Evolutionary conservation across 2,797 vertebrate species (phyloP), one percentile per base, ranked within the genome.

Genomic region (Sternarchorhynchus goeldii): DNA sequence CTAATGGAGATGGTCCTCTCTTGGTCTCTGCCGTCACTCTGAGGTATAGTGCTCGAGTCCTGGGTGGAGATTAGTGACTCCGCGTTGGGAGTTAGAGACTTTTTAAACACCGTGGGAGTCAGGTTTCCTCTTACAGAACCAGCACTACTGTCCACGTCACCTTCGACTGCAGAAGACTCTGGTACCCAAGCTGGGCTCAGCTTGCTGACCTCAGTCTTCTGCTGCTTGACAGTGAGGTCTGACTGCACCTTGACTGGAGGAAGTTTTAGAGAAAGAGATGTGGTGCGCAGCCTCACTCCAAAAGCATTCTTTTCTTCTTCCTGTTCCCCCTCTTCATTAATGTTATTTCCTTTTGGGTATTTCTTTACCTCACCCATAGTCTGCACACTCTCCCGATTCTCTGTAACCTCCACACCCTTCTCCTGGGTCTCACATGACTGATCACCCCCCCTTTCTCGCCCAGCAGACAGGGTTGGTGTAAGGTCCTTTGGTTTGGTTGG

Each of bases 201-300:
- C 0, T 21, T 20, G 45, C 45, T 70, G 80, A 91, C 76, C 76
- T 95, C 95, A 0, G 90, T 88, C 45, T 92, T 92, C 77, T 90
- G 86, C 64, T 88, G 89, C 86, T 94, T 94, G 53, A 83, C 89
- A 57, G 85, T 92, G 21, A 86, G 81, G 55, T 92, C 92, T 10
- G 85, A 72, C 6, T 84, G 82, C 2, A 85, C 65, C 16, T 82
- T 82, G 0, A 93, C 93, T 53, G 85, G 56, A 17, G 86, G 90
- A 3, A 90, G 88, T 87, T 87, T 95, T 56, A 93, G 75, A 0
- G 94, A 95, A 63, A 93, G 90, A 1, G 95, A 95, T 0, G 94
- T 96, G 79, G 95, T 93, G 73, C 96, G 94, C 32, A 98, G 94
- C 86, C 95, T 97, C 63, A 97, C 85, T 12, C 94, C 95, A 85